phyloP scores from a whole-genome alignment of 2,888 invertebrate genomes.

The Agrochola circellaris region DNA sequence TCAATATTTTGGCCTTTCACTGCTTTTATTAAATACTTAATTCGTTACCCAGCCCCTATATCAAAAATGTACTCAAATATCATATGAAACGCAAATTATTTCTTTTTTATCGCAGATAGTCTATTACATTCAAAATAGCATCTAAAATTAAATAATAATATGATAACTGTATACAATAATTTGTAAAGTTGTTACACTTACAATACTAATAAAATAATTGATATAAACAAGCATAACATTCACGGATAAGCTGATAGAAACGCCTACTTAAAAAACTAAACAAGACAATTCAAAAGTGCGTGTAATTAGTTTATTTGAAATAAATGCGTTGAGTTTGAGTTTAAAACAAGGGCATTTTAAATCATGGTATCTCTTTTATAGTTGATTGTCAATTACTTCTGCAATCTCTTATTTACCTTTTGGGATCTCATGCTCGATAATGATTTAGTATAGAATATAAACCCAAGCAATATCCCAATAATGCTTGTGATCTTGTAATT shows the following conservation, averaged over 20 bases:
- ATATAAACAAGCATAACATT: background rate
- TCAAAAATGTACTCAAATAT: constrained; percentile 4
- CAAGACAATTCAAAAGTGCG: too few relatives aligned
- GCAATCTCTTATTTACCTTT: background rate
- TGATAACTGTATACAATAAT: background rate
- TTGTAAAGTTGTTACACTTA: background rate
- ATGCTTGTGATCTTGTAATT: background rate
- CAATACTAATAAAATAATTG: background rate
- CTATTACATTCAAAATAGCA: constrained; percentile 24
- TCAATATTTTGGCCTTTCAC: constrained; percentile 19
- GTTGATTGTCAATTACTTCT: background rate
- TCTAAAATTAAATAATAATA: background rate
- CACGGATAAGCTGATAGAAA: background rate
- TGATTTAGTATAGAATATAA: background rate
- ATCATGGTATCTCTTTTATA: background rate
- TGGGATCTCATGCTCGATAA: background rate
- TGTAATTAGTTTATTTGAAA: too few relatives aligned
- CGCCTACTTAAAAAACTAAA: background rate
- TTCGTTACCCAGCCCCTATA: background rate
- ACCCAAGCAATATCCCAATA: background rate
- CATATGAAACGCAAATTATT: background rate
- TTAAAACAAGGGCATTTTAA: background rate
- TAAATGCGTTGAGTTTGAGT: too few relatives aligned
- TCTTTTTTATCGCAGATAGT: constrained; percentile 20
- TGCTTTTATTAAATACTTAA: constrained; percentile 26